Conservation (phyloP, 2,888 invertebrate genomes). For the Drosophila differens region DNA sequence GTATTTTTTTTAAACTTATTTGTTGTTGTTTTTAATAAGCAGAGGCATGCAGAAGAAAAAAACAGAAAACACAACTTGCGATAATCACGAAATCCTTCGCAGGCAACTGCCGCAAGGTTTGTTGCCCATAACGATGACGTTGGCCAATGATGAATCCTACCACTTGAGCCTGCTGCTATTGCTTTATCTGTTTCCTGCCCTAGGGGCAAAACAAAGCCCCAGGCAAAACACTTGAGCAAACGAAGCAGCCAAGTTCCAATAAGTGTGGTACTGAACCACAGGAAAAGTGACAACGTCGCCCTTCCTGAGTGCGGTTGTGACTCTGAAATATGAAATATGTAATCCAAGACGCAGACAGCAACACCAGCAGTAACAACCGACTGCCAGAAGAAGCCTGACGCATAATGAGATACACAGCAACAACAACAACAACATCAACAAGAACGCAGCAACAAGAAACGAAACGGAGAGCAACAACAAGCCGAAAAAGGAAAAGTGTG, state of each 20-base stretch:
- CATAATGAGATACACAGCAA: conserved; percentile 71
- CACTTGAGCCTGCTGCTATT: conserved; percentile 58
- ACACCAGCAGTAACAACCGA: conserved; percentile 25
- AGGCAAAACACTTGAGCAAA: conserved; percentile 73
- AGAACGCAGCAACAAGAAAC: conserved; percentile 22
- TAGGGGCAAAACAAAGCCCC: conserved; percentile 51
- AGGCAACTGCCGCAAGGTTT: conserved; percentile 37
- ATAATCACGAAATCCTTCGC: conserved; percentile 58
- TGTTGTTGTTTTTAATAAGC: conserved; percentile 55
- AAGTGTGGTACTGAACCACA: conserved; percentile 32
- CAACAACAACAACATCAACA: conserved; percentile 33
- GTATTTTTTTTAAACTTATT: conserved; percentile 32
- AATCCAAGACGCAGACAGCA: conserved; percentile 69
- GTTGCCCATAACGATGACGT: conserved; percentile 46
- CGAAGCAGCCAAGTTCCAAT: conserved; percentile 58
- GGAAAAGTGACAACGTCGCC: conserved; percentile 52
- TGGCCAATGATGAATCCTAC: conserved; percentile 41
- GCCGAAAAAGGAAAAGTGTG: conserved; percentile 25
- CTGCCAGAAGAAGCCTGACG: conserved; percentile 45
- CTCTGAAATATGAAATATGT: conserved; percentile 78
- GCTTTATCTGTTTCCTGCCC: conserved; percentile 56
- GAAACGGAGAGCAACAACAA: conserved; percentile 59
- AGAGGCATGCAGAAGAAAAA: conserved; percentile 22
- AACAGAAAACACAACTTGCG: conserved; percentile 25
- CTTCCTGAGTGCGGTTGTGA: conserved; percentile 44